Conservation (phyloP, 2,888 invertebrate species). For the Rhingia campestris region DNA sequence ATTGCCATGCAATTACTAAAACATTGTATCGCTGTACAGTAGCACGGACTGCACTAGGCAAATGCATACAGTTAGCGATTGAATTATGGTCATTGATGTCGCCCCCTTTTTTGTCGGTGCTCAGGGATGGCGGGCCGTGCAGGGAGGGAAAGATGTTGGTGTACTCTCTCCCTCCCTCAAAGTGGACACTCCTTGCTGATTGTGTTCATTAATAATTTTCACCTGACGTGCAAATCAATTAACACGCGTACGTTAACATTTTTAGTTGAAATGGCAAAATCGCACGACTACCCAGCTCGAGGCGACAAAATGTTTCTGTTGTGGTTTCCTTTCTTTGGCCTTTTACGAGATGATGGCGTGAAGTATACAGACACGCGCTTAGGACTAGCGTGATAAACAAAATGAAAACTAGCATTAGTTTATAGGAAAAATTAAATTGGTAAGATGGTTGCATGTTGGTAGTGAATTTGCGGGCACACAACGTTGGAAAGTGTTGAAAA, state of each 20-base stretch:
- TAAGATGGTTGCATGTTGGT: background rate
- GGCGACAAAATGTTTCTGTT: constrained; percentile 16
- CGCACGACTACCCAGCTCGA: constrained; percentile 1
- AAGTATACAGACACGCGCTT: background rate
- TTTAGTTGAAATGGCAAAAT: constrained; percentile 10
- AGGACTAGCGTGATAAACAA: background rate
- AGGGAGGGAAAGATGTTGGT: background rate
- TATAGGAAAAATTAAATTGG: background rate
- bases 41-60: background rate
- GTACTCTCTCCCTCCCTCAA: background rate
- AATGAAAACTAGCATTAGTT: constrained; percentile 1
- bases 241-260: constrained; percentile 40
- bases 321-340: background rate
- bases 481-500: no score
- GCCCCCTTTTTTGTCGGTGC: constrained; percentile 9
- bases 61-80: constrained; percentile 4
- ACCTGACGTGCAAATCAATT: constrained; percentile 54
- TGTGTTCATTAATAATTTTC: constrained; percentile 43
- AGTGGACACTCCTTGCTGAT: constrained; percentile 19
- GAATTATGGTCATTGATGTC: constrained; percentile 38
- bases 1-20: constrained; percentile 37
- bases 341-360: background rate
- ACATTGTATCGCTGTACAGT: constrained; percentile 7
- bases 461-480: no score
- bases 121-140: background rate